Conservation (phyloP, 2,888 invertebrate species). For the Lochmaea capreae region DNA sequence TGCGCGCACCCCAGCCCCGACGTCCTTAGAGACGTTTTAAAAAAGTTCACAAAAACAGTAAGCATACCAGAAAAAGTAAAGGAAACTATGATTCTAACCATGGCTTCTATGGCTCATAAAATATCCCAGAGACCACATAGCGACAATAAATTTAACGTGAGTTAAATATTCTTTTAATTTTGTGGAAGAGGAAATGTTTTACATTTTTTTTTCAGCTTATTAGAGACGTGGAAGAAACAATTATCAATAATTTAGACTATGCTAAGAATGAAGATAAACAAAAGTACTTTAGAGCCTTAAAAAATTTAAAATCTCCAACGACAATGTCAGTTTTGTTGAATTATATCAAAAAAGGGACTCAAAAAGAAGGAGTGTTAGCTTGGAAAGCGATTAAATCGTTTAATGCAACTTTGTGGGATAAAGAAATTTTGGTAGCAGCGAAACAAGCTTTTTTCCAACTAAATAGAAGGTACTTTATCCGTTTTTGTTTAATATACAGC, state of each 20-base stretch:
- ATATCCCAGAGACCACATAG: constrained; percentile 53
- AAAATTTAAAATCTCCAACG: constrained; percentile 74
- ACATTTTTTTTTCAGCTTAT: not conserved
- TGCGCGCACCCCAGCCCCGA: constrained; percentile 74
- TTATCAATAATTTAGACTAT: constrained; percentile 60
- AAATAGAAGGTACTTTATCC: constrained; percentile 58
- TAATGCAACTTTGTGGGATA: constrained; percentile 61
- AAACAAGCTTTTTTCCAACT: constrained; percentile 73
- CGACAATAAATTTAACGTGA: constrained; percentile 39
- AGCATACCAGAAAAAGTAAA: constrained; percentile 71
- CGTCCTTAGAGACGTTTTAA: constrained; percentile 67
- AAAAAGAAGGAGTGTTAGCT: constrained; percentile 72
- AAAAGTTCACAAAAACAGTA: constrained; percentile 65
- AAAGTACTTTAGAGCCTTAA: constrained; percentile 75
- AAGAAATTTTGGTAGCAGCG: constrained; percentile 66
- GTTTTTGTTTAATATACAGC: not conserved
- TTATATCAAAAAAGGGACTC: constrained; percentile 67
- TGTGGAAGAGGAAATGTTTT: no score
- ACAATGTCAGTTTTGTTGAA: constrained; percentile 73
- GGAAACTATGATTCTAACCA: constrained; percentile 76
- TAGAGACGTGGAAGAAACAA: constrained; percentile 60
- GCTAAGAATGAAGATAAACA: constrained; percentile 69
- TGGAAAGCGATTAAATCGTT: constrained; percentile 75
- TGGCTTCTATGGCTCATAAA: constrained; percentile 72
- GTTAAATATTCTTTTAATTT: not conserved